Evolutionary conservation across 2,113 vertebrate species (phyloP).

Genomic region (Siniperca knerii): DNA sequence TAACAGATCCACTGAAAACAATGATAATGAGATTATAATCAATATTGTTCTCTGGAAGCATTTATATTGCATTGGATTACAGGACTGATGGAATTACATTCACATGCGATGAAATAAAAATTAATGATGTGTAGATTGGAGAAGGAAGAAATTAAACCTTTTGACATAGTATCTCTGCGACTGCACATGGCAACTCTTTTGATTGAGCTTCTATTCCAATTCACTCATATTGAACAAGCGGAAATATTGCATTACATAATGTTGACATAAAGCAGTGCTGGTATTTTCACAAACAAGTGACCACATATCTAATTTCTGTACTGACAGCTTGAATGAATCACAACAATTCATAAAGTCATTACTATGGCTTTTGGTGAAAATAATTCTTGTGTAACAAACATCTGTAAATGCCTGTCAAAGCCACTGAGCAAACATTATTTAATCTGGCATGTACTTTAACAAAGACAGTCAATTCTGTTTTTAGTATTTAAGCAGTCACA

Average conservation of each 20-base stretch:
- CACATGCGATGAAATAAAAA: conserved; percentile 7
- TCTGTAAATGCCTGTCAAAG: neutral
- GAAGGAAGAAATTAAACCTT: neutral
- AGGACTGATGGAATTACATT: conserved; percentile 28
- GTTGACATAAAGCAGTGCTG: neutral
- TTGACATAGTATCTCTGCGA: conserved; percentile 16
- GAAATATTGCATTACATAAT: conserved; percentile 22
- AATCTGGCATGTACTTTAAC: neutral
- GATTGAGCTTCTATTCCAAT: conserved; percentile 17
- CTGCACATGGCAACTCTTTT: conserved; percentile 14
- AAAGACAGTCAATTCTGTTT: neutral
- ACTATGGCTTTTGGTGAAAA: conserved; percentile 2
- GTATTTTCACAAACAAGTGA: conserved; percentile 1
- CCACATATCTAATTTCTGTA: neutral
- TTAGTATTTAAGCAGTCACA: neutral
- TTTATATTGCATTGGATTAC: conserved; percentile 17
- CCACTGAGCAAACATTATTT: neutral
- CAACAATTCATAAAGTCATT: neutral
- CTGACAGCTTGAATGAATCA: conserved; percentile 5
- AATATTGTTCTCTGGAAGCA: conserved; percentile 28
- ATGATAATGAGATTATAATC: conserved; percentile 28
- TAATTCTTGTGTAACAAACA: neutral
- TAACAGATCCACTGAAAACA: conserved; percentile 32
- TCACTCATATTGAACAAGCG: conserved; percentile 6
- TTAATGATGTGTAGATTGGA: conserved; percentile 10